Base-by-base conservation (phyloP, 2,113 vertebrate species). In the Osmerus mordax region DNA sequence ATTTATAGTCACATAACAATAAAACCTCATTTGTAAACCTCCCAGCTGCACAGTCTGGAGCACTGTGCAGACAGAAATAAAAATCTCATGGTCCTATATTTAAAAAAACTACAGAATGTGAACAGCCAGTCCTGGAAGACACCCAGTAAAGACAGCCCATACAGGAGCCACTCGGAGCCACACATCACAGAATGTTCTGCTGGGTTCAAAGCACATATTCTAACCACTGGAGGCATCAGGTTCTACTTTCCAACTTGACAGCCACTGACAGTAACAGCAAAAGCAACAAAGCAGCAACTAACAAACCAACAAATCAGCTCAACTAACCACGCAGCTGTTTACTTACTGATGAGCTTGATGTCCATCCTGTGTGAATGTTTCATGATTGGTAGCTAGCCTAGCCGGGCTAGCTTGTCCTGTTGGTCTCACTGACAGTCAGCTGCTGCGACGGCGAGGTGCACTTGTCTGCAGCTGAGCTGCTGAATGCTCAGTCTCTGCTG, bases 401-500 rank as follows among this genome's bases (percentile, higher is more conserved):
- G 84, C 70, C 84, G 87, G 90, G 90, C 83, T 83, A 78, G 82
- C 83, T 87, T 76, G 91, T 88, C 75, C 78, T 82, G 56, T 71
- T 83, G 47, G 63, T 69, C 83, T 81, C 82, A 70, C 69, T 76
- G 80, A 81, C 83, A 56, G 5, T 18, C 54, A 79, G 76, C 7
- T 81, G 76, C 7, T 81, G 86, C 69, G 84, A 70, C 75, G 75
- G 84, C 41, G 63, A 69, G 16, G 81, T 86, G 84, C 89, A 88
- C 91, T 93, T 86, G 90, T 91, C 91, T 81, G 85, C 91, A 89
- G 88, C 82, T 91, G 67, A 84, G 85, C 76, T 32, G 28, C 71
- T 87, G 66, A 67, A 74, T 1, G 18, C 62, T 15, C n/a, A n/a
- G 72, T 82, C 81, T 76, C 66, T 64, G 41, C 5, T 47, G 54